Percentiles rank a stretch among this genome's conserved stretches.
phyloP scores from a whole-genome alignment of 2,888 invertebrate species.

The Scaeva pyrastri region DNA sequence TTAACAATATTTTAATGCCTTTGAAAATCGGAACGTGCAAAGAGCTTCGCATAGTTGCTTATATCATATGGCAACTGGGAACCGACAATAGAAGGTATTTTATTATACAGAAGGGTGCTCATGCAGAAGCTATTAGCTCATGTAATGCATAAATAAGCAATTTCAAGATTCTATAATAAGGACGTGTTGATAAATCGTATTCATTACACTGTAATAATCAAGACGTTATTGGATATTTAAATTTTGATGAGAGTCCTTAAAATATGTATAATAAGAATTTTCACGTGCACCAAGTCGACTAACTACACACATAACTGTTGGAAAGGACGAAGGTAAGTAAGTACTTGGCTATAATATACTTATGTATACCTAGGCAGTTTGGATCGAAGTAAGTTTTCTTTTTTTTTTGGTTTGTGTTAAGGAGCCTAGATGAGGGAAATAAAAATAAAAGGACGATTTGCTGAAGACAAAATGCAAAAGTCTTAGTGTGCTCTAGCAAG shows the following conservation, averaged over 20 bases:
- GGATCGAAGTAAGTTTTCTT: neutral
- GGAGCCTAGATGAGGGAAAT: neutral
- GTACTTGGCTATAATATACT: neutral
- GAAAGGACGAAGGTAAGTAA: neutral
- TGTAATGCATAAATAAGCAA: conserved; percentile 49
- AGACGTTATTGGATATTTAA: conserved; percentile 54
- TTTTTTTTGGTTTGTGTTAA: neutral
- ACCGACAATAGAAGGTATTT: conserved; percentile 2
- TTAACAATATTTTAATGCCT: conserved; percentile 26
- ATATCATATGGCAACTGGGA: neutral
- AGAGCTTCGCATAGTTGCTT: too few relatives aligned
- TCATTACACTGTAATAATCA: conserved; percentile 34
- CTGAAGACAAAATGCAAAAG: neutral
- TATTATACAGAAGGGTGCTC: conserved; percentile 28
- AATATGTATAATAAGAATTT: neutral
- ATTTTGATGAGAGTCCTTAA: conserved; percentile 53
- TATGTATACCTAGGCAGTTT: too few relatives aligned
- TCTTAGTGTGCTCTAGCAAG: neutral
- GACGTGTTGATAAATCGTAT: conserved; percentile 43
- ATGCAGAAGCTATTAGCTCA: conserved; percentile 43
- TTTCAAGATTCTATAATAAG: conserved; percentile 31
- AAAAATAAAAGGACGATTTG: neutral
- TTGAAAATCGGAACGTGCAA: neutral
- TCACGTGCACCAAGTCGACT: too few relatives aligned
- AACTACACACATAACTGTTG: neutral